Conservation (phyloP, 2,797 vertebrate species). For the Spinus olivaceus region DNA sequence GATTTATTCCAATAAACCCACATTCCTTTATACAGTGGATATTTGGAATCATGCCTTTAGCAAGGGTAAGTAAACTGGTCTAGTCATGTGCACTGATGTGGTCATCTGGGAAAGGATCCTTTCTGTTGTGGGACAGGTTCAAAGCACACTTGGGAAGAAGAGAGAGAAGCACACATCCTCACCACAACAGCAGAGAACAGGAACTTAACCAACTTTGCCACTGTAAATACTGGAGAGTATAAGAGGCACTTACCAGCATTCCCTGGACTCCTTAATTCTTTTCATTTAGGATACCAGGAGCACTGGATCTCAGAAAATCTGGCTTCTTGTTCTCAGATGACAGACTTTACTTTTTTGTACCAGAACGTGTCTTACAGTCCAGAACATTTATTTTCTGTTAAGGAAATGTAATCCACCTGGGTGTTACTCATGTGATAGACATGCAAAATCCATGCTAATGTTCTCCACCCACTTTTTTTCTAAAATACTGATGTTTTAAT, state of each 20-base stretch:
- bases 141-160: background rate
- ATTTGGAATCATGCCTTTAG: background rate
- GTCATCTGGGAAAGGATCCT: background rate
- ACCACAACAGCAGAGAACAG: background rate
- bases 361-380: background rate
- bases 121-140: background rate
- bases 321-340: background rate
- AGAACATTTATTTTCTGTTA: background rate
- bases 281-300: background rate
- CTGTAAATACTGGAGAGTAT: background rate
- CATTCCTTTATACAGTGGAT: background rate
- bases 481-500: background rate
- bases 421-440: background rate
- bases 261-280: background rate
- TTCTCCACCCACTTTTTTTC: background rate
- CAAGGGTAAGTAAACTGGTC: background rate
- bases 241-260: background rate
- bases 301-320: background rate
- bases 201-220: background rate
- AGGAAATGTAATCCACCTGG: background rate
- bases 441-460: background rate
- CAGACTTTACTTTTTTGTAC: background rate
- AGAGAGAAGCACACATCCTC: background rate
- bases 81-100: background rate
- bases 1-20: background rate